Conservation (phyloP, 2,888 invertebrate genomes). For the Seira sanloemensis region DNA sequence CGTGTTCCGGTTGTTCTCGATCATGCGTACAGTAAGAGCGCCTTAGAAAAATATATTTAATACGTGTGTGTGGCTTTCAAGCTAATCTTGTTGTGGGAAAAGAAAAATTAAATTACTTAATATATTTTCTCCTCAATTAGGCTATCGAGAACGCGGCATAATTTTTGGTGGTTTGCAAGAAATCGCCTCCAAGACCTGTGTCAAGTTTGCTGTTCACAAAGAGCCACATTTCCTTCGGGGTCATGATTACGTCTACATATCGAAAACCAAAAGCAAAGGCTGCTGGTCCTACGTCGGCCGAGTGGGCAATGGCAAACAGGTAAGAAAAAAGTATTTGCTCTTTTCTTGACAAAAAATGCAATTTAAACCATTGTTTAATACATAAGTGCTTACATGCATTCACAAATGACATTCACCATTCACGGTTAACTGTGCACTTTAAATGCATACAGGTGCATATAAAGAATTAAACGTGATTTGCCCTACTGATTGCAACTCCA, state of each 20-base stretch:
- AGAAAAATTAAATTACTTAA: no score
- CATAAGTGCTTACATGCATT: background rate
- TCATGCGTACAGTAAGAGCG: constrained; percentile 61
- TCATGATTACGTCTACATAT: constrained; percentile 56
- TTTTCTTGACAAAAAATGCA: background rate
- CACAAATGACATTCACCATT: background rate
- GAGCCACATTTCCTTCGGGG: constrained; percentile 50
- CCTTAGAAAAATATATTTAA: background rate
- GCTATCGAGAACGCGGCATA: constrained; percentile 45
- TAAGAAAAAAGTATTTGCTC: no score
- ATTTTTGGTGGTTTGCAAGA: constrained; percentile 64
- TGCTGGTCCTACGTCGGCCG: constrained; percentile 66
- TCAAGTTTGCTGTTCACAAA: constrained; percentile 61
- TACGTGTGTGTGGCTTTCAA: background rate
- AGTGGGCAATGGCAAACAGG: constrained; percentile 63
- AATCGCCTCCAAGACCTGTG: constrained; percentile 65
- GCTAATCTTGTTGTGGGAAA: no score
- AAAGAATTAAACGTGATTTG: background rate
- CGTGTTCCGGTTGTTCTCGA: constrained; percentile 62
- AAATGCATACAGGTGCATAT: background rate
- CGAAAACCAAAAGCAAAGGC: constrained; percentile 60
- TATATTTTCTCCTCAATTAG: constrained; percentile 37
- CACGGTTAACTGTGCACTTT: background rate
- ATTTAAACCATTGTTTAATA: no score
- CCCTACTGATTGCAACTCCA: no score